Conservation (phyloP, 2,888 invertebrate species). For the Lydus trimaculatus region DNA sequence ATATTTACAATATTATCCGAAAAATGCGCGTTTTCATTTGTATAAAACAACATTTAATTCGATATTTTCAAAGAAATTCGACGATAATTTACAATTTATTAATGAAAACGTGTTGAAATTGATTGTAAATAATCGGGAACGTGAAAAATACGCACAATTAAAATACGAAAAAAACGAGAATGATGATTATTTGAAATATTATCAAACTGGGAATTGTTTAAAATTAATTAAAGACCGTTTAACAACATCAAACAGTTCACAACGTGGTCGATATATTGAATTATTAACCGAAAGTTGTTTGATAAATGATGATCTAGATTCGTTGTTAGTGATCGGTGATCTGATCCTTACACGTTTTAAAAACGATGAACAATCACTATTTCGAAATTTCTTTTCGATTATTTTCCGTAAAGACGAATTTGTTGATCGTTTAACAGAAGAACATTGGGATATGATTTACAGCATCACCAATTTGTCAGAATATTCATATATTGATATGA, state of each 20-base stretch:
- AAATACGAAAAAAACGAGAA: neutral
- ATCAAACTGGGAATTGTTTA: neutral
- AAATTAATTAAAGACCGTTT: neutral
- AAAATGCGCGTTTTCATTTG: constrained; percentile 25
- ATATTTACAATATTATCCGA: constrained; percentile 23
- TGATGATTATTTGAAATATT: neutral
- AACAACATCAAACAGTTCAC: neutral
- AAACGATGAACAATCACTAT: constrained; percentile 6
- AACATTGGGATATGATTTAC: constrained; percentile 8
- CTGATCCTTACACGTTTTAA: constrained; percentile 9
- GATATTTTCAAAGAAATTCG: constrained; percentile 13
- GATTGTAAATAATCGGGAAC: constrained; percentile 17
- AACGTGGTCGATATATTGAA: neutral
- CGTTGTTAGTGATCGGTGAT: neutral
- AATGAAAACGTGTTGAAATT: constrained; percentile 21
- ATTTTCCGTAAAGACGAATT: neutral
- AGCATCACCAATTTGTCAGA: neutral
- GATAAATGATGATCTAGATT: constrained; percentile 5
- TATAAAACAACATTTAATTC: constrained; percentile 23
- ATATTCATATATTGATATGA: neutral
- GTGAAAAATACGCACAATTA: neutral
- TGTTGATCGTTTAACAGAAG: constrained; percentile 5
- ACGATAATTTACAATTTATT: constrained; percentile 18
- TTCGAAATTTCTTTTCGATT: neutral
- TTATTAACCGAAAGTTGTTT: neutral